Evolutionary conservation across 2,888 invertebrate species (phyloP).

Genomic region (Dolichomitus sp.): DNA sequence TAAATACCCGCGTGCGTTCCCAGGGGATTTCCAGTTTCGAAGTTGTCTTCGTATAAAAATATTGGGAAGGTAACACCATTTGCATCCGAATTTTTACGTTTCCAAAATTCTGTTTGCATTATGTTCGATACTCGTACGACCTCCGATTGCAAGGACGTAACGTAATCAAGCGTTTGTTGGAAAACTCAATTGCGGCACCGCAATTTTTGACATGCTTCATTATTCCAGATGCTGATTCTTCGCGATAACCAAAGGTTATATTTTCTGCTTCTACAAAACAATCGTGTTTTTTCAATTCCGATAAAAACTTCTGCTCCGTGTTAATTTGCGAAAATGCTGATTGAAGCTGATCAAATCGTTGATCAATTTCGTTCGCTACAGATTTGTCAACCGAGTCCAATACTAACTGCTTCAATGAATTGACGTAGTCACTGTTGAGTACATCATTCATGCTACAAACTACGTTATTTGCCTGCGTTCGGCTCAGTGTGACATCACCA

Average conservation of each 20-base stretch:
- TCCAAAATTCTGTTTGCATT: background rate
- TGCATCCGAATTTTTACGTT: background rate
- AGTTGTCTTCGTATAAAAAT: background rate
- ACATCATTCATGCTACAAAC: background rate
- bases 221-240: background rate
- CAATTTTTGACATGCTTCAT: constrained; percentile 2
- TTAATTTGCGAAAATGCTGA: background rate
- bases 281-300: background rate
- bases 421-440: background rate
- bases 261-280: background rate
- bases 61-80: constrained; percentile 4
- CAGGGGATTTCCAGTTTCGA: constrained; percentile 30
- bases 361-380: background rate
- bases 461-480: background rate
- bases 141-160: background rate
- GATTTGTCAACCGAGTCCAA: constrained; percentile 1
- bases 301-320: background rate
- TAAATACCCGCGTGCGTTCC: constrained; percentile 54
- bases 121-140: background rate
- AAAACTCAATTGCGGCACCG: too few relatives aligned
- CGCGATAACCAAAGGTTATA: background rate
- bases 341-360: background rate
- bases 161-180: constrained; percentile 22
- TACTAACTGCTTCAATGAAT: constrained; percentile 5
- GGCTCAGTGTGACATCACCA: background rate